A percentile compares a stretch with the other conserved stretches of the same genome.
phyloP scores from a whole-genome alignment of 2,797 vertebrate genomes.

The Aeoliscus strigatus region DNA sequence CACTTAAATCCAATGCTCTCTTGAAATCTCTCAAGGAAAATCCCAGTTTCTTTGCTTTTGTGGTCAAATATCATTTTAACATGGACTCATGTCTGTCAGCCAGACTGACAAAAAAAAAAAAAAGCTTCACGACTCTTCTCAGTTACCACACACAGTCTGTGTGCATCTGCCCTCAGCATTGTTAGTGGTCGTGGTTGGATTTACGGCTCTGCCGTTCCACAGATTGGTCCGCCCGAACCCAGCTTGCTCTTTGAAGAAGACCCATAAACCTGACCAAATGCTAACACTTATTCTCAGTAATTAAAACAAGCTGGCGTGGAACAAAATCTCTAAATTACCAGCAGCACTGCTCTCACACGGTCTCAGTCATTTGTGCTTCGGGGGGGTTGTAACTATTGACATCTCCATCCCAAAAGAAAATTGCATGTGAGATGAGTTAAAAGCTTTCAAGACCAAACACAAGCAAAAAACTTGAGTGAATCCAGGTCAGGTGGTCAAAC shows the following conservation, averaged over 20 bases:
- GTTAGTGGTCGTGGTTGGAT: constrained; percentile 62
- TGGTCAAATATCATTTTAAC: constrained; percentile 16
- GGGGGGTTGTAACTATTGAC: constrained; percentile 75
- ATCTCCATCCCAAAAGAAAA: constrained; percentile 66
- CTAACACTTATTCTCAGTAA: constrained; percentile 79
- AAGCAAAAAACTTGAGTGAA: constrained; percentile 25
- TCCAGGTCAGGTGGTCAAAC: constrained; percentile 33
- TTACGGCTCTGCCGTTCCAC: constrained; percentile 71
- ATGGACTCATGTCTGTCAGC: constrained; percentile 21
- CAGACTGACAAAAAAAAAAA: constrained; percentile 36
- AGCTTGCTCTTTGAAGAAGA: constrained; percentile 73
- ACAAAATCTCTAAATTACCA: constrained; percentile 75
- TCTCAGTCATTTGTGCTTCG: constrained; percentile 59
- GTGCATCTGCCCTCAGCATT: constrained; percentile 56
- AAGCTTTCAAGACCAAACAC: constrained; percentile 35
- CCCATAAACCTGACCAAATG: constrained; percentile 81
- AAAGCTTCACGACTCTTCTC: constrained; percentile 48
- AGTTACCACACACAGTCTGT: constrained; percentile 13
- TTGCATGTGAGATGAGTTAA: constrained; percentile 58
- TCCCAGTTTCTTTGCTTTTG: background rate
- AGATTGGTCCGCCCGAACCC: constrained; percentile 69
- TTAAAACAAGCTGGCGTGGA: constrained; percentile 82
- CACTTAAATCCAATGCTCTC: constrained; percentile 12
- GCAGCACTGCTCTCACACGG: constrained; percentile 50
- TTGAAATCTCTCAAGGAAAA: constrained; percentile 6